Base-by-base conservation (phyloP, 2,888 invertebrate species). In the Microchrysa polita region DNA sequence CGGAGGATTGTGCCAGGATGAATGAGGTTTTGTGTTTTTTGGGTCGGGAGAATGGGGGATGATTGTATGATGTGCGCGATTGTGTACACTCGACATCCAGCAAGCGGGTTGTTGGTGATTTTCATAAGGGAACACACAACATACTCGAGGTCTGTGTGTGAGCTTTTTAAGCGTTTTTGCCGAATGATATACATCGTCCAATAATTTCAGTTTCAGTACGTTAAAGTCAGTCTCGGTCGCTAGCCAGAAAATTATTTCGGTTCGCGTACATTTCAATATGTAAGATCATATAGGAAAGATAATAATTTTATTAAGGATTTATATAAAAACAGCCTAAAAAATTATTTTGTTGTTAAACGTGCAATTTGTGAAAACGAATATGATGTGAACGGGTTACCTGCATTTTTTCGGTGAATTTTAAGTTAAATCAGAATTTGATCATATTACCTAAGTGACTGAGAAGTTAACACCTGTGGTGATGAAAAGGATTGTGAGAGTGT, bases 221-320 rank as follows among this genome's bases (percentile, higher is more conserved):
- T 83, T 83, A 82, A 84, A 84, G 84, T 83, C 84, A 83, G 84
- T 84, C 84, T 83, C 83, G 83, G 82, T 83, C 82, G 81, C 80
- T 81, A 83, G 83, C 83, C 76, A 74, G 76, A 76, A 75, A 76
- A 76, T 76, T n/a, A n/a, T n/a, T 77, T 74, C 76, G 76, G 77
- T 75, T 76, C 76, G 74, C 72, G 72, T 74, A 57, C n/a, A n/a
- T n/a, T 73, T 57, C 67, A 57, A 72, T 72, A 42, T 67, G 57
- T 75, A 48, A 59, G 27, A 34, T 34, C 27, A 34, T 7, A 69
- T 57, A 55, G 55, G 18, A n/a, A 71, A n/a, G 42, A 57, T 65
- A 57, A 60, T 20, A 42, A 69, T 22, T 52, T 55, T 73, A 2
- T 12, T 34, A 65, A 65, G 65, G 65, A 65, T 65, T 65, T 34